Conservation (phyloP, 2,113 vertebrate species). For the Microtus montanus region DNA sequence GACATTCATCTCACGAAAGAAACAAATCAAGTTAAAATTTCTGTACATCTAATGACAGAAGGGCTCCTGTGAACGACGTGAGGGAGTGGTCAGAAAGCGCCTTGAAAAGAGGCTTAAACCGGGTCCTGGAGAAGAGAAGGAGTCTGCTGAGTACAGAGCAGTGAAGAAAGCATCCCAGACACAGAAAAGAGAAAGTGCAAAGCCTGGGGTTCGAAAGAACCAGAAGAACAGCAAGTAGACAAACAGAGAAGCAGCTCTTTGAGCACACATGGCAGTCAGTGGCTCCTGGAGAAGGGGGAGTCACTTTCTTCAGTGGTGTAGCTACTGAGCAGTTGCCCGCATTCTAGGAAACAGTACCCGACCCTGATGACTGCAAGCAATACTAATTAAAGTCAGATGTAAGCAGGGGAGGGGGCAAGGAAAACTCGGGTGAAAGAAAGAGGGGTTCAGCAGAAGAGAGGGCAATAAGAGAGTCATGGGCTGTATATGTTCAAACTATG, state of each 20-base stretch:
- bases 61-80: background rate
- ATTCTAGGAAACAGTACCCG: background rate
- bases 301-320: background rate
- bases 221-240: background rate
- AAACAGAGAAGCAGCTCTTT: background rate
- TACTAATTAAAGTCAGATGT: background rate
- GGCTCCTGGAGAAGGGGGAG: background rate
- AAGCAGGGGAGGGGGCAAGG: background rate
- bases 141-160: background rate
- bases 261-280: background rate
- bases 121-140: background rate
- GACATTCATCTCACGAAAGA: background rate
- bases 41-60: accelerated
- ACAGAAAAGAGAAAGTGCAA: background rate
- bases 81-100: background rate
- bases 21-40: background rate
- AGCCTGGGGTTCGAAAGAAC: background rate
- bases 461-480: background rate
- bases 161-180: background rate
- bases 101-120: background rate
- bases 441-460: background rate
- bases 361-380: background rate
- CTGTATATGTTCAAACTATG: no score
- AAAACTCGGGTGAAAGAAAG: no score
- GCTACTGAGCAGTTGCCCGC: background rate